phyloP scores from a whole-genome alignment of 2,888 invertebrate species.

The Netelia melanura region DNA sequence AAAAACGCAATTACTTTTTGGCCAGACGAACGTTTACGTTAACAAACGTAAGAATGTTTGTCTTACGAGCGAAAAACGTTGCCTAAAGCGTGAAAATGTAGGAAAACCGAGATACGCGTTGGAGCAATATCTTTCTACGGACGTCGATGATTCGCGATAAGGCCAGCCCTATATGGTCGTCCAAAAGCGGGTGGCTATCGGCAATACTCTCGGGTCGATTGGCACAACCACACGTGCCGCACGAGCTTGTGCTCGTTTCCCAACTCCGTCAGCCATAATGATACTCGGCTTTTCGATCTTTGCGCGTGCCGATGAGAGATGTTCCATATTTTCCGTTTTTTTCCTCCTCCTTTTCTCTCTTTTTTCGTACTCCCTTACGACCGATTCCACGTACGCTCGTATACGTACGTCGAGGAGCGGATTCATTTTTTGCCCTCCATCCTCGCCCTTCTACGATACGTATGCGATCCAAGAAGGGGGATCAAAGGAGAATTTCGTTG shows the following conservation, averaged over 20 bases:
- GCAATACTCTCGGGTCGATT: constrained; percentile 19
- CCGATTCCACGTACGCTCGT: constrained; percentile 7
- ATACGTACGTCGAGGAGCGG: not conserved
- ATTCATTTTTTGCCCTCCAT: constrained; percentile 1
- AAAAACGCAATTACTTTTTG: too few species aligned
- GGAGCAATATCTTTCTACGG: too few species aligned
- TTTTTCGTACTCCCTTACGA: constrained; percentile 9
- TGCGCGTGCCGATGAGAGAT: not conserved
- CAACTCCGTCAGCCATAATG: constrained; percentile 14
- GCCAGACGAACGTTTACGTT: too few species aligned
- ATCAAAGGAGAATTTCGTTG: constrained; percentile 59
- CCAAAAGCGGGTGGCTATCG: not conserved
- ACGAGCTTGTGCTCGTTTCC: constrained; percentile 13
- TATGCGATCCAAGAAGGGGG: constrained; percentile 24
- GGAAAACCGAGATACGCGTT: too few species aligned
- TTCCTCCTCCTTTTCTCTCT: constrained; percentile 9
- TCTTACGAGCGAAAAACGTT: too few species aligned
- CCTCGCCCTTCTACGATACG: constrained; percentile 3
- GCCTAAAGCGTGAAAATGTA: too few species aligned
- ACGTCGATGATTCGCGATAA: too few species aligned
- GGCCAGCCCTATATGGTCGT: too few species aligned
- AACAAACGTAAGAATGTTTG: too few species aligned
- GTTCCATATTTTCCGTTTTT: constrained; percentile 16
- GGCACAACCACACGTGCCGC: not conserved
- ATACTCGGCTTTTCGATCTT: constrained; percentile 30